Evolutionary conservation across 1,140 invertebrate genomes (phyloP), one percentile per base, ranked within the genome.

Genomic region (Drosophila yakuba): DNA sequence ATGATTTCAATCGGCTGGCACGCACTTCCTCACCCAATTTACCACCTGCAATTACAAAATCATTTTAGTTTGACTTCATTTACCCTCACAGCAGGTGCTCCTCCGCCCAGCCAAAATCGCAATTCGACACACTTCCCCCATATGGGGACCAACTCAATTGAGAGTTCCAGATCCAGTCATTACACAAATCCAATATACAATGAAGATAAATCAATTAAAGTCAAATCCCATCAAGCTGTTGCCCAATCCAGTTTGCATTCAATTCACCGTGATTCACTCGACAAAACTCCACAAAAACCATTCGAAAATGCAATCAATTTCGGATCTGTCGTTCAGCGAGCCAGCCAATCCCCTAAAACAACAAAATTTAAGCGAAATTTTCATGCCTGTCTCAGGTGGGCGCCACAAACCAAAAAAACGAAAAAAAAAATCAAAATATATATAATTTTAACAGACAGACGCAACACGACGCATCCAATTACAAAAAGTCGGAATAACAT

Each of bases 151-250:
- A 41, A 59, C 39, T 48, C 72, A 76, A 75, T 75, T 75, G 72
- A 75, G 51, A 67, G 63, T 62, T 63, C 58, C 64, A 20, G 52
- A 32, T 78, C 69, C 69, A 84, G 84, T 68, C 68, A 68, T 48
- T 36, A 45, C 58, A 78, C 61, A 63, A 85, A 85, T 88, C 66
- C 74, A 88, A 88, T 82, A 82, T 63, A 86, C 78, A 78, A 68
- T 38, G 59, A 75, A 72, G 62, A 78, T 78, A 86, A 88, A 86
- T 88, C 82, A 86, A 86, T 86, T 86, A 86, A 81, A 86, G 61
- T 61, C 51, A 57, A 86, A 82, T 85, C 77, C 80, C 73, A 72
- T 60, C 50, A 45, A 78, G 72, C 44, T 62, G 36, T 56, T 76
- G 43, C 45, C 23, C 48, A 66, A 64, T 60, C 20, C 43, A 57